These are phyloP conservation scores for Eilema griseolum DNA, from an alignment of 2,888 invertebrate species.

Conservation along the genomic window DNA sequence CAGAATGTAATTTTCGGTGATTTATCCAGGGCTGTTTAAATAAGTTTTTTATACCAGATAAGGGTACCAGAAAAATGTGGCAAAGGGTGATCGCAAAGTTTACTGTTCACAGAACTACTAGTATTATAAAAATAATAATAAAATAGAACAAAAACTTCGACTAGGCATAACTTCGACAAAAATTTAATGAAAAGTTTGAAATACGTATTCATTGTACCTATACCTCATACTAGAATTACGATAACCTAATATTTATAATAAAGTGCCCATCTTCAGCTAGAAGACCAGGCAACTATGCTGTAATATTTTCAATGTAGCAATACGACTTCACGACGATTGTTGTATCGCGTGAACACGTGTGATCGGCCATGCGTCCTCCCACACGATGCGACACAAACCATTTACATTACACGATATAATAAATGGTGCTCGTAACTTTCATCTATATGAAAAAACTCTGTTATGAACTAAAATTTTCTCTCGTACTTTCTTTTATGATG, in stretches of 20 bases:
- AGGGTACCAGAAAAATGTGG: too few relatives aligned
- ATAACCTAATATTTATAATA: not conserved
- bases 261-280: not conserved
- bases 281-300: conserved; percentile 13
- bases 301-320: conserved; percentile 22
- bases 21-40: too few relatives aligned
- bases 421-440: not conserved
- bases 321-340: conserved; percentile 15
- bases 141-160: not conserved
- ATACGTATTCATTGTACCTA: not conserved
- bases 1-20: too few relatives aligned
- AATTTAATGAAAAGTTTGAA: too few relatives aligned
- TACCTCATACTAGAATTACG: not conserved
- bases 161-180: not conserved
- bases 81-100: too few relatives aligned
- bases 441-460: not conserved
- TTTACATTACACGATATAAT: conserved; percentile 21
- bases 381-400: conserved; percentile 24
- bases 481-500: not conserved
- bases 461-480: not conserved
- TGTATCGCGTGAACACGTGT: conserved; percentile 40
- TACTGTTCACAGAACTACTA: too few relatives aligned
- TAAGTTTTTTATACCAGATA: too few relatives aligned
- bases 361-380: conserved; percentile 41
- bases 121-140: too few relatives aligned